Conservation (phyloP, 1,140 invertebrate species). For the Drosophila novamexicana region DNA sequence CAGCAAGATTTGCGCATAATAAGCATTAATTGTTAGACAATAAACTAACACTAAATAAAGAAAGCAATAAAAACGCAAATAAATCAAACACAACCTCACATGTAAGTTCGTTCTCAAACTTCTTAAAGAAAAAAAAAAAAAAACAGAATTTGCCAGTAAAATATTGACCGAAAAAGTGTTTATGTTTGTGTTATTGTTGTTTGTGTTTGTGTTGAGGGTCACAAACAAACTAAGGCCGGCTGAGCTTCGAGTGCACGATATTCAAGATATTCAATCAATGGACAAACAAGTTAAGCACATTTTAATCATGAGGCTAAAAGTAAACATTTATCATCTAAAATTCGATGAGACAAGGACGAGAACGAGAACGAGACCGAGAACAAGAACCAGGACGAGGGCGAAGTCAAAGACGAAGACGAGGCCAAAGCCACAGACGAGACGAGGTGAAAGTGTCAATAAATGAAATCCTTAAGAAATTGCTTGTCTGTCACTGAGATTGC, state of each 20-base stretch:
- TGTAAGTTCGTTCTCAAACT: conserved; percentile 6
- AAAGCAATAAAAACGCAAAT: conserved; percentile 9
- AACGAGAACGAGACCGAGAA: conserved; percentile 14
- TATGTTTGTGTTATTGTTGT: conserved; percentile 21
- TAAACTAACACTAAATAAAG: conserved; percentile 7
- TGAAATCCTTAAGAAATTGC: conserved; percentile 80
- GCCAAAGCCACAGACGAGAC: conserved; percentile 50
- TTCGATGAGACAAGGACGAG: conserved; percentile 30
- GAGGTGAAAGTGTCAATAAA: conserved; percentile 74
- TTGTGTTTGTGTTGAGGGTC: conserved; percentile 28
- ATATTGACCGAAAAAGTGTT: conserved; percentile 38
- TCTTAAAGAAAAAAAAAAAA: neutral
- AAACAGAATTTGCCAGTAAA: conserved; percentile 11
- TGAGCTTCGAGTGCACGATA: conserved; percentile 39
- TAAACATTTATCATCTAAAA: conserved; percentile 77
- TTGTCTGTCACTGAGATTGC: conserved; percentile 52
- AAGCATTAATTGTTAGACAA: conserved; percentile 10
- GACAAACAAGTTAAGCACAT: conserved; percentile 79
- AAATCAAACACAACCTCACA: conserved; percentile 11
- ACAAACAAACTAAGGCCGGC: conserved; percentile 27
- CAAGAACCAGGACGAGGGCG: conserved; percentile 30
- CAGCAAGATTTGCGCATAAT: neutral
- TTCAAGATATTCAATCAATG: conserved; percentile 75
- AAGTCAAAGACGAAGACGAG: conserved; percentile 12
- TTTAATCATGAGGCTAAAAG: conserved; percentile 77